Evolutionary conservation across 1,140 invertebrate genomes (phyloP).

Genomic region (Nilaparvata lugens): DNA sequence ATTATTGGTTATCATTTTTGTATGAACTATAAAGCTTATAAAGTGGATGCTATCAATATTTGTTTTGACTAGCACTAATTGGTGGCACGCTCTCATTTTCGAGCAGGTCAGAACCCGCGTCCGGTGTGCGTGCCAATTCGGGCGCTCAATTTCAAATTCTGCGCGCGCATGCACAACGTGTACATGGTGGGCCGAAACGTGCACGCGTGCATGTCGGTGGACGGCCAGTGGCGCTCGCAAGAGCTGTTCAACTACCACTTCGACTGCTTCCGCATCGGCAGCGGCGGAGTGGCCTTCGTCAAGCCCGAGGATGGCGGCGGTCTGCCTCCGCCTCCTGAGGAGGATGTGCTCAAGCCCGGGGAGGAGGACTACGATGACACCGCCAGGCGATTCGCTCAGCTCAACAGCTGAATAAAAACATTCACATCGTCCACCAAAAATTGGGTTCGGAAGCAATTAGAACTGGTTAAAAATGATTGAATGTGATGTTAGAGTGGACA

Average conservation of each 20-base stretch:
- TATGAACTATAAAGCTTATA: too few relatives aligned
- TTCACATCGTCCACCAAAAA: too few relatives aligned
- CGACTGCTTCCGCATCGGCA: slow-evolving; percentile 54
- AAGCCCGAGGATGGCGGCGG: slow-evolving; percentile 59
- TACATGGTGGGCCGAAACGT: slow-evolving; percentile 66
- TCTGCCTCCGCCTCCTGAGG: slow-evolving; percentile 8
- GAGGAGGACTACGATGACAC: slow-evolving; percentile 23
- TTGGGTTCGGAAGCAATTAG: too few relatives aligned
- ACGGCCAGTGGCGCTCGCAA: slow-evolving; percentile 47
- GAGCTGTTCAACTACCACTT: slow-evolving; percentile 35
- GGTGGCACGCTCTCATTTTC: not conserved
- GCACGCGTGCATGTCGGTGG: slow-evolving; percentile 67
- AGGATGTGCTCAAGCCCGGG: not conserved
- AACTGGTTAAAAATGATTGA: too few relatives aligned
- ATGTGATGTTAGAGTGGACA: too few relatives aligned
- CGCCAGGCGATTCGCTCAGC: slow-evolving; percentile 12
- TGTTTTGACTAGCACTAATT: too few relatives aligned
- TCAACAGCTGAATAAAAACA: too few relatives aligned
- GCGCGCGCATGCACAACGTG: slow-evolving; percentile 70
- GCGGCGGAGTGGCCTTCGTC: slow-evolving; percentile 51
- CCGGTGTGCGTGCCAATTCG: slow-evolving; percentile 68
- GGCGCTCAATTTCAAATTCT: slow-evolving; percentile 57
- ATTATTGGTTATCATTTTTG: too few relatives aligned
- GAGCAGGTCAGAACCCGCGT: slow-evolving; percentile 66
- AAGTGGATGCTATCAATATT: too few relatives aligned